Conservation (phyloP, 2,113 vertebrate genomes). For the Theristicus caerulescens region DNA sequence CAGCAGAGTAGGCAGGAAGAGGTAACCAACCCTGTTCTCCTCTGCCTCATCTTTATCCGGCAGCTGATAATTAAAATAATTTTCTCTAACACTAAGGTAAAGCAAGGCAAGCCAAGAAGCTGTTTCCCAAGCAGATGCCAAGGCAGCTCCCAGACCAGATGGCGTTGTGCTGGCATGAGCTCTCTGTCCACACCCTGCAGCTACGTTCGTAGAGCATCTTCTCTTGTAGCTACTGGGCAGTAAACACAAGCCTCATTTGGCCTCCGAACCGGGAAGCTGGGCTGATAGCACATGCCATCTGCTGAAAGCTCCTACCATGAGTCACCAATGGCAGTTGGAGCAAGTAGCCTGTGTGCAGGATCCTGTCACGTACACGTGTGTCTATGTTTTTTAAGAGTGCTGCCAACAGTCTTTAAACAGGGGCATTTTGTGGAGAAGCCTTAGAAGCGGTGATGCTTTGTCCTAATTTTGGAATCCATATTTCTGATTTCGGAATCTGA, state of each 20-base stretch:
- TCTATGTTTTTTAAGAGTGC: background rate
- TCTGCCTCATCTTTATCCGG: background rate
- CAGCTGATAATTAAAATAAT: background rate
- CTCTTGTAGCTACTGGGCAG: background rate
- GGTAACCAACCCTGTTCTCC: background rate
- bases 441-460: background rate
- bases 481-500: background rate
- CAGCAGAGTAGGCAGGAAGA: background rate
- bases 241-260: conserved; percentile 1
- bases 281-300: background rate
- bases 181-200: conserved; percentile 1
- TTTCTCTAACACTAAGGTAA: background rate
- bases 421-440: background rate
- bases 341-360: accelerated
- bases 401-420: background rate
- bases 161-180: background rate
- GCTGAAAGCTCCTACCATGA: background rate
- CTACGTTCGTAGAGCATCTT: background rate
- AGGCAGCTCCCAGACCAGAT: conserved; percentile 45
- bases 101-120: background rate
- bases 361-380: background rate
- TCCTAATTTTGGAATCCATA: background rate
- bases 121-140: conserved; percentile 32
- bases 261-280: background rate
- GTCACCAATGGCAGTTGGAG: background rate